Conservation (phyloP, 2,797 vertebrate species). For the Eulemur albifrons region DNA sequence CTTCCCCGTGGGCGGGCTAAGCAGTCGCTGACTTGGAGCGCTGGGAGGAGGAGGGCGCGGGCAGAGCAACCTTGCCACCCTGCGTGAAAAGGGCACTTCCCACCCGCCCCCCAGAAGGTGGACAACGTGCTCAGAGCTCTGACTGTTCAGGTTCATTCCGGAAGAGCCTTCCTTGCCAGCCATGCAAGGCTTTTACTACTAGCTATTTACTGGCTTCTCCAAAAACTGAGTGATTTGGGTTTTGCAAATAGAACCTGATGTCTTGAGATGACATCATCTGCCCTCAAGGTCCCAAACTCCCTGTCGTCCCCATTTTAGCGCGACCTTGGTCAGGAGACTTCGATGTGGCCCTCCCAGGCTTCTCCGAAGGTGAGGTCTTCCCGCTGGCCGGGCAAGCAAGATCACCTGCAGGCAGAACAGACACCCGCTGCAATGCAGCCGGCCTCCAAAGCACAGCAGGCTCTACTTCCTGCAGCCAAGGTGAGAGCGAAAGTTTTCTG, state of each 20-base stretch:
- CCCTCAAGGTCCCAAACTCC: neutral
- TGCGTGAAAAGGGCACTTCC: neutral
- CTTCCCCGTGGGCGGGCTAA: neutral
- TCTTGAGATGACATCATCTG: neutral
- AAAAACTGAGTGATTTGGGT: neutral
- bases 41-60: neutral
- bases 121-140: neutral
- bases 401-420: neutral
- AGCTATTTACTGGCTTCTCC: neutral
- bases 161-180: neutral
- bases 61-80: accelerated
- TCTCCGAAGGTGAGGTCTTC: neutral
- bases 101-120: neutral
- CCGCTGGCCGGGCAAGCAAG: neutral
- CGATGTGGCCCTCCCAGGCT: neutral
- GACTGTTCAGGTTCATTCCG: accelerated
- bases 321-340: neutral
- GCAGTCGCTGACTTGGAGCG: accelerated
- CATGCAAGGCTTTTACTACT: neutral
- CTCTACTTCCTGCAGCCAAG: neutral
- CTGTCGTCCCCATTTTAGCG: too few relatives aligned
- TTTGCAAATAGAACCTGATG: neutral
- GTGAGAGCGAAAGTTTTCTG: neutral
- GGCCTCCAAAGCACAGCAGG: neutral
- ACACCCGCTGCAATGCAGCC: neutral